Evolutionary conservation across 1,140 invertebrate species (phyloP), one percentile per base, ranked within the genome.

Genomic region (Solenopsis invicta): DNA sequence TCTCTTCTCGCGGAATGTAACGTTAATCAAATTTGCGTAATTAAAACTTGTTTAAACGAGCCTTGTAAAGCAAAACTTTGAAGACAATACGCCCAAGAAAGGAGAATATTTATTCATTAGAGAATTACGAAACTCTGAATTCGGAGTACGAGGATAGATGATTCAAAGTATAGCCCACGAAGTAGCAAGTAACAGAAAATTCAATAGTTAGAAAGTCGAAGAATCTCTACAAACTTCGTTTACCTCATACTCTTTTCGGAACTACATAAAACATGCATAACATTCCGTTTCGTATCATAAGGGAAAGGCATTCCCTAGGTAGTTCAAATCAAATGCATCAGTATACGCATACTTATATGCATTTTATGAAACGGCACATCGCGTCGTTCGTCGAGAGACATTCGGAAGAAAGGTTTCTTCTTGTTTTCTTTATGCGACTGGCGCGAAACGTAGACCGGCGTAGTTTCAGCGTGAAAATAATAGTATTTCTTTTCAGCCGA

Each of bases 101-200:
- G 54, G 18, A 45, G 67, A 74, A 52, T 69, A 61, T 82, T 82
- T 82, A 54, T 82, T 82, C 69, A 82, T 82, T 82, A 82, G 67
- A 21, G 48, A 74, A 74, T 80, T 67, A 67, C 61, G 18, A 52
- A 59, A 41, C 34, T 69, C 24, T n/a, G 10, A 54, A 61, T 72
- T 74, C 41, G 48, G 5, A 50, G 21, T 54, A 29, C 8, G 18
- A 29, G 29, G 29, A 48, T 29, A 74, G 67, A 82, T 29, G 24
- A 41, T 59, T 59, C 37, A 5, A 74, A 48, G 41, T 69, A 16
- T 34, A 67, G 18, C 13, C n/a, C 34, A 13, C 12, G 37, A 59
- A 48, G 34, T 34, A 78, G 6, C n/a, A 9, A 61, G 24, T 72
- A 56, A 21, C 41, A 48, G 67, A 82, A 82, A 61, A 82, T 61